phyloP scores from a whole-genome alignment of 2,888 invertebrate species.

The Uloborus plumipes region DNA sequence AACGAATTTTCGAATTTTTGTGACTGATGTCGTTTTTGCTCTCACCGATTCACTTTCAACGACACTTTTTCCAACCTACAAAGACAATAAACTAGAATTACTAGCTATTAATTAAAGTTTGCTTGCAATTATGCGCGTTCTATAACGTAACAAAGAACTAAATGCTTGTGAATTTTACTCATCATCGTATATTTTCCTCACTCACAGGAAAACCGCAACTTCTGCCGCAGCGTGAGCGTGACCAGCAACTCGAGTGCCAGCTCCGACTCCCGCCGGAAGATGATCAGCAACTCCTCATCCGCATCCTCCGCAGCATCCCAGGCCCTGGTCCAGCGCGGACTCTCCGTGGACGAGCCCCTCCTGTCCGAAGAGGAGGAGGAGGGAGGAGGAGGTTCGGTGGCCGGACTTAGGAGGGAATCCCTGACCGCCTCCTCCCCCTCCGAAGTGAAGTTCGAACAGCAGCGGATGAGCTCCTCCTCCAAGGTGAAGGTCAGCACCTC shows the following conservation, averaged over 20 bases:
- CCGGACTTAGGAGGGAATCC: not conserved
- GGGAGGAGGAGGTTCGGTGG: slow-evolving; percentile 8
- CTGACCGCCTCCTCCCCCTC: slow-evolving; percentile 24
- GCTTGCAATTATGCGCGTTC: too few relatives aligned
- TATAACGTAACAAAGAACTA: too few relatives aligned
- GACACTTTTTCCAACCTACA: too few relatives aligned
- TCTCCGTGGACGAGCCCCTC: slow-evolving; percentile 49
- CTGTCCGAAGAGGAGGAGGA: too few relatives aligned
- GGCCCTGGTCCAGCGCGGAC: slow-evolving; percentile 25
- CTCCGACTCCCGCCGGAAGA: slow-evolving; percentile 39
- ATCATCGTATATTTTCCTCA: not conserved
- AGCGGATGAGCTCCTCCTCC: slow-evolving; percentile 49
- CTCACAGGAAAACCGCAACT: slow-evolving; percentile 62
- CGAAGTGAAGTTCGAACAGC: slow-evolving; percentile 61
- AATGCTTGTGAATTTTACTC: too few relatives aligned
- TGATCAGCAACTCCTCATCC: slow-evolving; percentile 37
- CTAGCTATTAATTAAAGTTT: too few relatives aligned
- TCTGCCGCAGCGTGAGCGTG: slow-evolving; percentile 61
- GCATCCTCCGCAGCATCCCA: slow-evolving; percentile 9
- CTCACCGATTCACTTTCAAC: too few relatives aligned
- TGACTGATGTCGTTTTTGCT: too few relatives aligned
- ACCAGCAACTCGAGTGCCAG: slow-evolving; percentile 58
- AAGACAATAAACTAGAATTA: too few relatives aligned
- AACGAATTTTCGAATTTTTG: too few relatives aligned
- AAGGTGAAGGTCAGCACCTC: slow-evolving; percentile 64